Evolutionary conservation across 2,888 invertebrate species (phyloP), one percentile per base, ranked within the genome.

Genomic region (Punctoribates punctum): DNA sequence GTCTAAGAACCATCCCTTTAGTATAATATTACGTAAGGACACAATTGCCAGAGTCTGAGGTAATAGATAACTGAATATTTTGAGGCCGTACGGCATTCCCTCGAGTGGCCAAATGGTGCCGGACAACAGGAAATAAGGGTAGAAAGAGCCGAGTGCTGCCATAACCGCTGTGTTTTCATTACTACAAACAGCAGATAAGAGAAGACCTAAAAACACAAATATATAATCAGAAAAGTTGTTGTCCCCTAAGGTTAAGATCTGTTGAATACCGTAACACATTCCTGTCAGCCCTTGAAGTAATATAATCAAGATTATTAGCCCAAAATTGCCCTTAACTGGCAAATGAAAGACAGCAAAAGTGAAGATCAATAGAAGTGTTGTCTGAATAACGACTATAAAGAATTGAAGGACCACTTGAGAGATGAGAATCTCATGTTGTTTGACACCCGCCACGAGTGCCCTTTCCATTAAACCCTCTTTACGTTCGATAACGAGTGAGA

Each of bases 91-190:
- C 1, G 96, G 96, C 93, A 96, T 96, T 76, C 94, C 94, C 84
- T 96, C 94, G 78, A 96, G 90, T 77, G 96, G 96, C 96, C 96
- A 96, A 82, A 96, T 93, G 54, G 96, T 94, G 76, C 96, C 96
- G 88, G 82, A 1, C 82, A 81, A 78, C 76, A 96, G 86, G 23
- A 96, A 87, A 20, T 94, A 94, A 23, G 96, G 96, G 85, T 96
- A 96, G 86, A 96, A 95, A 67, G 94, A 94, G 70, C 96, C 96
- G 23, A 96, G 86, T 0, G 96, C 93, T 9, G 79, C 73, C 79
- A 80, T 78, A 51, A 79, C 72, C 17, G 80, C 78, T 0, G 78
- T 76, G 15, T 77, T 77, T 77, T 80, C 80, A 27, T 79, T 78
- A 20, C 77, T 60, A 17, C 73, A 67, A n/a, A 79, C 70, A 6